These are phyloP conservation scores for Aspidiotus destructor DNA, from an alignment of 2,888 invertebrate genomes.

Conservation along the genomic window DNA sequence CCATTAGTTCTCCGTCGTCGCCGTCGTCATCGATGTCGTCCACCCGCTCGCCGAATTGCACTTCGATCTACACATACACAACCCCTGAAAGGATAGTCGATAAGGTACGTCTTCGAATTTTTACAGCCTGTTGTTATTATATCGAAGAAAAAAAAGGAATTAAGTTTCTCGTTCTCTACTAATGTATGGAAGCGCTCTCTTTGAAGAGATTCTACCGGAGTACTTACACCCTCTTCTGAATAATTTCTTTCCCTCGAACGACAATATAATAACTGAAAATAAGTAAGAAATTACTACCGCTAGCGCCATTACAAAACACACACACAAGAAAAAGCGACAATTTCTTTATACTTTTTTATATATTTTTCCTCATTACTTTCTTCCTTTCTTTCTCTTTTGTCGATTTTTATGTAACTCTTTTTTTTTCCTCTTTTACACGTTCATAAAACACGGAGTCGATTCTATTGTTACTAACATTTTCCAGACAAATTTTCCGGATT, in stretches of 20 bases:
- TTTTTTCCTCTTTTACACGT: no score
- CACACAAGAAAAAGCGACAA: background rate
- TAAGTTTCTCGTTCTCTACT: background rate
- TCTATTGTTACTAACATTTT: constrained; percentile 1
- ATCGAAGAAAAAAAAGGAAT: background rate
- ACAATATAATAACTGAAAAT: constrained; percentile 2
- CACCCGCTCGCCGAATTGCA: no score
- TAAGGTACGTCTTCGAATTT: background rate
- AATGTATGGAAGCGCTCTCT: no score
- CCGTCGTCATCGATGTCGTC: no score
- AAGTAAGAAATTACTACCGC: background rate
- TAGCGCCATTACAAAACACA: background rate
- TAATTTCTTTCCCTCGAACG: no score
- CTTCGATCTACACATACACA: no score
- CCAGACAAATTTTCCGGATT: constrained; percentile 25
- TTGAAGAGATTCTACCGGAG: no score
- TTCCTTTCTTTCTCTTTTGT: background rate
- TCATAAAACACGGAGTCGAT: no score
- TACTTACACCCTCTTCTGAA: no score
- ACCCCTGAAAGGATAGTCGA: no score
- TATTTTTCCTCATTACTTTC: background rate
- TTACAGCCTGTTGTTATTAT: background rate
- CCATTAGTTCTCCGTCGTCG: no score
- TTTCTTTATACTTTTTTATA: background rate
- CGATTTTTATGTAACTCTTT: no score